Percentiles rank a stretch among this genome's conserved stretches.
phyloP scores from a whole-genome alignment of 1,140 invertebrate species.

The Parasteatoda tepidariorum region DNA sequence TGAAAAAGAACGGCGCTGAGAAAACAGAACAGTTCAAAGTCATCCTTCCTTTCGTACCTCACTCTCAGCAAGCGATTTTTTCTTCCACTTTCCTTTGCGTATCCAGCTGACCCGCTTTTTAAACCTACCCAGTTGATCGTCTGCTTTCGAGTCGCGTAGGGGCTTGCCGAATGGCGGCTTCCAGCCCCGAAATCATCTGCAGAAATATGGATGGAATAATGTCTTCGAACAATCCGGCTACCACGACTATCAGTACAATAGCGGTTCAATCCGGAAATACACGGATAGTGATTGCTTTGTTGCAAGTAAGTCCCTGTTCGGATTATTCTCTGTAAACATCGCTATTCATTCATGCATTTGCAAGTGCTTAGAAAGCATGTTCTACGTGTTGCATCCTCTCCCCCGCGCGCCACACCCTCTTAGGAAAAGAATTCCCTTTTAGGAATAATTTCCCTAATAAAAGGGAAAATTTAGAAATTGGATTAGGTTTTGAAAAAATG shows the following conservation, averaged over 20 bases:
- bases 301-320: conserved; percentile 79
- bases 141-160: conserved; percentile 24
- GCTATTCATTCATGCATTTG: not conserved
- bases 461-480: too few relatives aligned
- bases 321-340: not conserved
- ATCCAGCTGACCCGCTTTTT: conserved; percentile 27
- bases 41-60: not conserved
- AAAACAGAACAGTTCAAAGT: conserved; percentile 1
- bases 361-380: not conserved
- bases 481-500: too few relatives aligned
- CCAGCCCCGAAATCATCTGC: conserved; percentile 37
- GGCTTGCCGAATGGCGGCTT: conserved; percentile 28
- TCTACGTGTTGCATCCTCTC: not conserved
- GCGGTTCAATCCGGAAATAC: conserved; percentile 88
- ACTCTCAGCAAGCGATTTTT: not conserved
- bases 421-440: conserved; percentile 1
- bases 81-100: not conserved
- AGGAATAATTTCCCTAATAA: not conserved
- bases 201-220: not conserved
- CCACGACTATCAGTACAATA: conserved; percentile 89
- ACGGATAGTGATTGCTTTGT: conserved; percentile 86
- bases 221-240: not conserved
- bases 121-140: conserved; percentile 16
- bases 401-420: not conserved
- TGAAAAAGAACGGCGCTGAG: not conserved